Percentiles rank a stretch among this genome's conserved stretches.
Conservation (phyloP, 2,113 vertebrate genomes). For the Catharus fuscescens region DNA sequence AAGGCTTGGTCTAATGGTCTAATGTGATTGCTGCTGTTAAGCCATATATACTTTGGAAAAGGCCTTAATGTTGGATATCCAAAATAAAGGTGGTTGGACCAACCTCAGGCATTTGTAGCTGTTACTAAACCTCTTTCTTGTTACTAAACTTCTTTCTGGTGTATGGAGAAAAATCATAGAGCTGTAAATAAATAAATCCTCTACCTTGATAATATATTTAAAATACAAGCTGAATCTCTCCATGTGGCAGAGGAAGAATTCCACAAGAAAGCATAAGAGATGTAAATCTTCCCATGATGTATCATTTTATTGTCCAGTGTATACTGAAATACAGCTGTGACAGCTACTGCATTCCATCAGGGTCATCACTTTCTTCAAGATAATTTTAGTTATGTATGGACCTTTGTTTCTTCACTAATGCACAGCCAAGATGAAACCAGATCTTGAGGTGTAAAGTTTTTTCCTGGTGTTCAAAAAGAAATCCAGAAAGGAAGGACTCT, state of each 20-base stretch:
- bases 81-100: background rate
- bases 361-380: slow-evolving; percentile 24
- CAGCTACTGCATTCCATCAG: slow-evolving; percentile 17
- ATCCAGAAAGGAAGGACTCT: background rate
- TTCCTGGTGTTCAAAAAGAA: background rate
- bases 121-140: background rate
- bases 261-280: background rate
- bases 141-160: background rate
- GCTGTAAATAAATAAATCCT: background rate
- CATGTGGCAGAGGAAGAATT: background rate
- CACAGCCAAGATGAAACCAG: background rate
- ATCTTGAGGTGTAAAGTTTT: background rate
- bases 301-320: slow-evolving; percentile 15
- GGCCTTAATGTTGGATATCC: background rate
- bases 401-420: slow-evolving; percentile 19
- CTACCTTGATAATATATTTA: background rate
- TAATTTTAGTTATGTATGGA: slow-evolving; percentile 36
- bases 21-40: background rate
- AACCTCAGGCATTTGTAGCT: background rate
- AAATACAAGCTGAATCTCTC: background rate
- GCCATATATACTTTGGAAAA: background rate
- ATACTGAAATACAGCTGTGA: slow-evolving; percentile 2
- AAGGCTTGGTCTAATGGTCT: background rate
- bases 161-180: background rate
- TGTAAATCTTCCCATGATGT: background rate